Base-by-base conservation (phyloP, 1,140 invertebrate species). In the Nasonia vitripennis region DNA sequence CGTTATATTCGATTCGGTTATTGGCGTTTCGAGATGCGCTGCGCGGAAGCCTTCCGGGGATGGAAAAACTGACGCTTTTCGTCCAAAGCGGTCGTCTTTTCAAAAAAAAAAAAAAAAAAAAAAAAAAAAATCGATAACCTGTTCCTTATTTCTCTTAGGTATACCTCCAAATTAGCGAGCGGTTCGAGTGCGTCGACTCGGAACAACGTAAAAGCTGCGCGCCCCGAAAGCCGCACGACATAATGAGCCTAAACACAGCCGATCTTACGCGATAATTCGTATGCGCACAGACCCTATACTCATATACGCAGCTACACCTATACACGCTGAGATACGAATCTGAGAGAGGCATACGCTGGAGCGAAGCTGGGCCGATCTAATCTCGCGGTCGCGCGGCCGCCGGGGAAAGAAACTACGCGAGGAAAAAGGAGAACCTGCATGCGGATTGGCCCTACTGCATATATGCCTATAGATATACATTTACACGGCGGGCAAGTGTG, bases 361-460 rank as follows among this genome's bases (percentile, higher is more conserved):
- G 41, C 41, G 10, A 45, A 45, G 41, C 9, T 45, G 41, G 10
- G 73, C 1, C 41, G 20, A 51, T 77, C 41, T 17, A 27, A 23
- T 51, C 41, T 62, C 17, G 67, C 4, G 79, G 37, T 71, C n/a
- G 68, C 2, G 41, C 41, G 41, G 2, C 14, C 41, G 2, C 14
- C 41, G 14, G 68, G 37, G 55, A n/a, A n/a, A 62, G 55, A 80
- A 62, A 62, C 20, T 62, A 62, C 55, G 17, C 27, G 78, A 81
- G 17, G 55, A 62, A 62, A 62, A 51, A 41, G 48, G 41, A n/a
- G 37, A 84, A 78, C 77, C 83, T 78, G 83, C 27, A 27, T 27
- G 27, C 83, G 10, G 81, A 73, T 82, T 82, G 70, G 70, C 71
- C 71, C 20, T 45, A 3, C 55, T 62, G n/a, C n/a, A n/a, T 62